phyloP scores from a whole-genome alignment of 1,140 invertebrate genomes.

The Cephus cinctus region DNA sequence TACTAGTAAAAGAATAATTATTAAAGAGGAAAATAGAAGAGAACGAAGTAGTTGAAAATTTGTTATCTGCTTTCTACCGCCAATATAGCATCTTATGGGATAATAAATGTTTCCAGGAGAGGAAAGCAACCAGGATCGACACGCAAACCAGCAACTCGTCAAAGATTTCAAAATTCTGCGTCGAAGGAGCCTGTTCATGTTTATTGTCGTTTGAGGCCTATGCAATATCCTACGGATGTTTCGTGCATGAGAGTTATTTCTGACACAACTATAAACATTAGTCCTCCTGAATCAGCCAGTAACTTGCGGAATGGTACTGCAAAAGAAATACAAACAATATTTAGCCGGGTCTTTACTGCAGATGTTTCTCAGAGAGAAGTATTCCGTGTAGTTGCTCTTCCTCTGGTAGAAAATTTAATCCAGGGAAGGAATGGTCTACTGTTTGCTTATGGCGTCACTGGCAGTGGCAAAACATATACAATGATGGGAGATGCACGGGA shows the following conservation, averaged over 20 bases:
- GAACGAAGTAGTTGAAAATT: too few relatives aligned
- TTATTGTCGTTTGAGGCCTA: conserved; percentile 78
- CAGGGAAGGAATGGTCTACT: conserved; percentile 84
- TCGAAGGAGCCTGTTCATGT: conserved; percentile 77
- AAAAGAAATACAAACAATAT: conserved; percentile 75
- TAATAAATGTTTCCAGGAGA: conserved; percentile 45
- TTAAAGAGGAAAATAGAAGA: too few relatives aligned
- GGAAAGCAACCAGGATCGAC: conserved; percentile 38
- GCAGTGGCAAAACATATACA: conserved; percentile 94
- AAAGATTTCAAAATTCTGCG: conserved; percentile 30
- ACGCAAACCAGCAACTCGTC: conserved; percentile 29
- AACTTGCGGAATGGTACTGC: conserved; percentile 62
- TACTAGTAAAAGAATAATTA: too few relatives aligned
- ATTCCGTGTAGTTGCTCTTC: conserved; percentile 82
- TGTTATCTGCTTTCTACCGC: too few relatives aligned
- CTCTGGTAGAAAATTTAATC: conserved; percentile 79
- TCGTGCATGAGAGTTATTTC: conserved; percentile 75
- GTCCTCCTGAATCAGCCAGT: conserved; percentile 64
- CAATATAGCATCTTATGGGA: too few relatives aligned
- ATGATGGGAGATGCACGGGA: conserved; percentile 83
- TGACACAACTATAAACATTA: conserved; percentile 67
- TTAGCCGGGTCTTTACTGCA: conserved; percentile 83
- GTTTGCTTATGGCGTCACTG: conserved; percentile 96
- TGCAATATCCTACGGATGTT: conserved; percentile 64
- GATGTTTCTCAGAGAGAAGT: conserved; percentile 77